Conservation (phyloP, 2,113 vertebrate genomes). For the Prionailurus bengalensis region DNA sequence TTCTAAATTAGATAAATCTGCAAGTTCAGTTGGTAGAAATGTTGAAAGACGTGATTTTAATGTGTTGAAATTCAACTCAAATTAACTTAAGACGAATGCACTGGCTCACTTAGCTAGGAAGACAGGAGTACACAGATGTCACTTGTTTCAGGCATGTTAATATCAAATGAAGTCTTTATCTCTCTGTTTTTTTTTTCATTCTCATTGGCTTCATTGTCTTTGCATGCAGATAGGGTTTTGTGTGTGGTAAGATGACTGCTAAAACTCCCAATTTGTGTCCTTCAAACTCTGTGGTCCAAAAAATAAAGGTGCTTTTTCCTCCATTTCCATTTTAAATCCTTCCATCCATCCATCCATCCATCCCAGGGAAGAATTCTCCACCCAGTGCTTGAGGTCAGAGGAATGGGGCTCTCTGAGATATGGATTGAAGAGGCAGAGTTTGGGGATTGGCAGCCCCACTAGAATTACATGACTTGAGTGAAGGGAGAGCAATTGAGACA, state of each 20-base stretch:
- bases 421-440: background rate
- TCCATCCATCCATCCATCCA: background rate
- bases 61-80: background rate
- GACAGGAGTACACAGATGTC: background rate
- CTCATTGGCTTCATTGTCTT: background rate
- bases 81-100: background rate
- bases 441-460: background rate
- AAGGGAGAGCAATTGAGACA: background rate
- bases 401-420: background rate
- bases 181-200: background rate
- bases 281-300: background rate
- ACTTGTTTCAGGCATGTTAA: background rate
- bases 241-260: background rate
- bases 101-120: background rate
- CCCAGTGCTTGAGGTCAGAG: background rate
- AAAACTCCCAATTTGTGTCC: background rate
- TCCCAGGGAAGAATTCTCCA: background rate
- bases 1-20: background rate
- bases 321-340: background rate
- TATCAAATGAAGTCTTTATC: background rate
- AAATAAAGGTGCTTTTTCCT: background rate
- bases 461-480: background rate
- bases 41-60: background rate
- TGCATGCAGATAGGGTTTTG: background rate
- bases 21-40: background rate